These are phyloP conservation scores for Amphiura filiformis DNA, from an alignment of 35 echinoderm and acorn worm genomes.

Conservation along the genomic window DNA sequence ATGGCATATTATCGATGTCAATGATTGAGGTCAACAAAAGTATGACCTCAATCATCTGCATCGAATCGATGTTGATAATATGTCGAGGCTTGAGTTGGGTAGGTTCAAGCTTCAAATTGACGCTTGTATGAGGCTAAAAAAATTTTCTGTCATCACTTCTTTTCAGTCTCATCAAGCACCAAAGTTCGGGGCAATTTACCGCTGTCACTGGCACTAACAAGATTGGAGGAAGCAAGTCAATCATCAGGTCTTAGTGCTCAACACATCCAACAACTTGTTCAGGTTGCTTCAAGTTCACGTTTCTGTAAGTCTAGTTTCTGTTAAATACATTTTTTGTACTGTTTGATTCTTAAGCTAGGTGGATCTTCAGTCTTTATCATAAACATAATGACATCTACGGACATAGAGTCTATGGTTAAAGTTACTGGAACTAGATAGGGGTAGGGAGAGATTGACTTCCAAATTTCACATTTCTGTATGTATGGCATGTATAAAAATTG, in stretches of 20 bases:
- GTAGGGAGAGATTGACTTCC: neutral
- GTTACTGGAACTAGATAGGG: neutral
- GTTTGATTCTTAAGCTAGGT: neutral
- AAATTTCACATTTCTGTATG: neutral
- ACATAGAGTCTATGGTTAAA: too few relatives aligned
- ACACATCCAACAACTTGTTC: slow-evolving; percentile 34
- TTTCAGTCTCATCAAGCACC: neutral
- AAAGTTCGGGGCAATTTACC: slow-evolving; percentile 50
- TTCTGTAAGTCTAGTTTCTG: slow-evolving; percentile 67
- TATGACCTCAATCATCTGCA: too few relatives aligned
- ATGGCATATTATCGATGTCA: too few relatives aligned
- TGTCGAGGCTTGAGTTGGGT: too few relatives aligned
- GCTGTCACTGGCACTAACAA: slow-evolving; percentile 30
- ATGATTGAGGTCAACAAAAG: too few relatives aligned
- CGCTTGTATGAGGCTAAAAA: too few relatives aligned
- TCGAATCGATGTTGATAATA: too few relatives aligned
- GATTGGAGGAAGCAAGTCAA: slow-evolving; percentile 30
- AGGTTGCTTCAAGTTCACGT: slow-evolving; percentile 47
- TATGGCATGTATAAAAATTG: neutral
- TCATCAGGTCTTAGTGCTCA: slow-evolving; percentile 18
- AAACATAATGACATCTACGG: too few relatives aligned
- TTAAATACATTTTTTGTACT: neutral
- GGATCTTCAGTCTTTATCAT: neutral
- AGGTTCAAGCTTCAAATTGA: too few relatives aligned
- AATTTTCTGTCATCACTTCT: neutral